These are phyloP conservation scores for Morphnarchus princeps DNA, from an alignment of 2,113 vertebrate genomes.

Conservation along the genomic window DNA sequence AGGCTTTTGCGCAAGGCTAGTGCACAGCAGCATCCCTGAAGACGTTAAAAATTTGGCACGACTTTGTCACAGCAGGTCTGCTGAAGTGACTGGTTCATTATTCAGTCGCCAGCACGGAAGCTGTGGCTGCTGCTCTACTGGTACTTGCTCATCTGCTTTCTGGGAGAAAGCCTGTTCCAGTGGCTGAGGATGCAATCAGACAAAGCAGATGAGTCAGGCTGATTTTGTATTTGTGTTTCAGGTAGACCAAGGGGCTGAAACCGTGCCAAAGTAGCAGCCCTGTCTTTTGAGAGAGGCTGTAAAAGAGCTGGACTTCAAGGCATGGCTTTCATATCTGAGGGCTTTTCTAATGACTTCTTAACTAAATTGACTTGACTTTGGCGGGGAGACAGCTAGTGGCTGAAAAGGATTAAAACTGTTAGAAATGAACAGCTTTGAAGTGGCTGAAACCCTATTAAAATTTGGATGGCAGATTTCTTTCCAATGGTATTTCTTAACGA, in stretches of 20 bases:
- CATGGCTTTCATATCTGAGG: slow-evolving; percentile 39
- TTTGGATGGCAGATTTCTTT: slow-evolving; percentile 49
- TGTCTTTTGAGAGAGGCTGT: neutral
- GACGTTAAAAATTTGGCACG: neutral
- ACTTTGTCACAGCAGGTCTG: neutral
- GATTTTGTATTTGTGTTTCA: neutral
- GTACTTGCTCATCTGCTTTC: neutral
- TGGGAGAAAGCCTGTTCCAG: neutral
- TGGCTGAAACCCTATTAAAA: slow-evolving; percentile 67
- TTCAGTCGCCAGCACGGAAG: accelerated
- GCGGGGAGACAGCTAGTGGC: slow-evolving; percentile 48
- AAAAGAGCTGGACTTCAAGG: slow-evolving; percentile 37
- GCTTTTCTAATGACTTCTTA: slow-evolving; percentile 70
- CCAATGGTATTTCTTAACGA: slow-evolving; percentile 58
- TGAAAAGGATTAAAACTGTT: slow-evolving; percentile 68
- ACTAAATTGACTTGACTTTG: slow-evolving; percentile 68
- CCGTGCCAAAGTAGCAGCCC: neutral
- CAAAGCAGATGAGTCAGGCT: neutral
- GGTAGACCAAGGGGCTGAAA: neutral
- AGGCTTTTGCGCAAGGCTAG: neutral
- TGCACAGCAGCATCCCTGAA: neutral
- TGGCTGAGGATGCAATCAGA: neutral
- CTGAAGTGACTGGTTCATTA: neutral
- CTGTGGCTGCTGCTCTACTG: neutral
- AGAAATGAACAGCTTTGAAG: slow-evolving; percentile 66